A percentile compares a stretch with the other conserved stretches of the same genome.
Conservation (phyloP, 2,888 invertebrate genomes). For the Himalopsyche japonica region DNA sequence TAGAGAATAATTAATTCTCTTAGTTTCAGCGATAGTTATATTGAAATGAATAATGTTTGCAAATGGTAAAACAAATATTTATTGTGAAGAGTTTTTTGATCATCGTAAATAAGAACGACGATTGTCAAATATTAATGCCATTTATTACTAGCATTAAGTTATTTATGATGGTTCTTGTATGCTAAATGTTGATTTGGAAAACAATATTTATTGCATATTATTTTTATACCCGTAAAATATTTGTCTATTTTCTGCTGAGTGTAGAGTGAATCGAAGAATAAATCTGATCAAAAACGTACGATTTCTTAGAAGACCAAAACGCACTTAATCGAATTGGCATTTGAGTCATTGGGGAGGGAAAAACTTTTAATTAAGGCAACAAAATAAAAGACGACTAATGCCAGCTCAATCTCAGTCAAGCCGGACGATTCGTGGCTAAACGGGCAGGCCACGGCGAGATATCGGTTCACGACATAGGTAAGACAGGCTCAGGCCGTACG, state of each 20-base stretch:
- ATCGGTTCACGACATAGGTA: not conserved
- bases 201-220: too few species aligned
- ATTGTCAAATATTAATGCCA: too few species aligned
- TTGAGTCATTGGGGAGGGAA: not conserved
- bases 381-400: constrained; percentile 20
- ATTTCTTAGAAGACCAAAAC: not conserved
- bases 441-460: not conserved
- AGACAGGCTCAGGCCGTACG: not conserved
- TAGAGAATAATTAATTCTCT: too few species aligned
- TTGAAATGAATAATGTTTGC: too few species aligned
- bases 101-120: too few species aligned
- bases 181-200: too few species aligned
- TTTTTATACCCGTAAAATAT: too few species aligned
- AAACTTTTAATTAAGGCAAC: not conserved
- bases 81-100: too few species aligned
- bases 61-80: too few species aligned
- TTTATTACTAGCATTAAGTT: too few species aligned
- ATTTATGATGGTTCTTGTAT: too few species aligned
- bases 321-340: not conserved
- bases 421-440: not conserved
- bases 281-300: not conserved
- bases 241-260: not conserved
- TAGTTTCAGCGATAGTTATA: too few species aligned
- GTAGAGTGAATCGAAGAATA: not conserved
- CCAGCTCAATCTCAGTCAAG: constrained; percentile 28